Evolutionary conservation across 2,888 invertebrate genomes (phyloP), one percentile per base, ranked within the genome.

Genomic region (Platycheirus albimanus): DNA sequence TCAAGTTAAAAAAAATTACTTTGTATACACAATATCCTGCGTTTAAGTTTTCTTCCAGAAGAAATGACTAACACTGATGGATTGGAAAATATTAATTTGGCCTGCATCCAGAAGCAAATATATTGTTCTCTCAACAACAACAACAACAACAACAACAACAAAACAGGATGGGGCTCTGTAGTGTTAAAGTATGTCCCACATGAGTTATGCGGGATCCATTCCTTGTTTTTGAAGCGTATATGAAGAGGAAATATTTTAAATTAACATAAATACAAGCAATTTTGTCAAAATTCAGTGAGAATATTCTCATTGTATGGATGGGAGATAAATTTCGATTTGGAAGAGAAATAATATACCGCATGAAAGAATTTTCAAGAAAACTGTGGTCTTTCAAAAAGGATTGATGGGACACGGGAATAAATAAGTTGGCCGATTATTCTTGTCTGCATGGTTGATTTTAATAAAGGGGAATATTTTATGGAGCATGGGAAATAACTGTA

Each of bases 81-180:
- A 74, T 79, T 69, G 79, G 67, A 61, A 74, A 74, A 74, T 61
- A 79, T 69, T 52, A 74, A 79, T 79, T 79, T 79, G 79, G 74
- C 74, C 19, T 69, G 52, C 52, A 45, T 63, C 79, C 74, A 74
- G 54, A 10, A 64, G 33, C 30, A 54, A 36, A 36, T 7, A 33
- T n/a, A 36, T 8, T 54, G 1, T 54, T 54, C 54, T n/a, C 33
- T 52, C 17, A 33, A 28, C 52, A 24, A 15, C 43, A 38, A 64
- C 47, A 56, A n/a, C 38, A 51, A n/a, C n/a, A n/a, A n/a, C n/a
- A n/a, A n/a, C n/a, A n/a, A n/a, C n/a, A n/a, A n/a, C n/a, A n/a
- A n/a, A n/a, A n/a, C n/a, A n/a, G n/a, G n/a, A n/a, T n/a, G n/a
- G n/a, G 38, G 51, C 20, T 52, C n/a, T 24, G 28, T 41, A 41